phyloP scores from a whole-genome alignment of 2,888 invertebrate genomes.

The Agriopis marginaria region DNA sequence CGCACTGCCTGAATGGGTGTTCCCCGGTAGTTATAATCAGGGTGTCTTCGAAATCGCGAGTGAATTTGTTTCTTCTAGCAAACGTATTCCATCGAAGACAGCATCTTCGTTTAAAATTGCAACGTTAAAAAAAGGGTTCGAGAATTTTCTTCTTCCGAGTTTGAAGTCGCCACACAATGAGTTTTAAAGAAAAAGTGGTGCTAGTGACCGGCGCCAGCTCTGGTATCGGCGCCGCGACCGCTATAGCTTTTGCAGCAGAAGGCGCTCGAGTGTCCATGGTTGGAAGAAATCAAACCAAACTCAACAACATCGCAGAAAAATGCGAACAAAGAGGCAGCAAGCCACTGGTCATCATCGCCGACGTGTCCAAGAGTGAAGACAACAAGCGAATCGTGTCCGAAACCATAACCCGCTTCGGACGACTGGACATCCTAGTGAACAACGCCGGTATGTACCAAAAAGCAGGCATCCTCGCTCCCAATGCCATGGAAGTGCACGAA shows the following conservation, averaged over 20 bases:
- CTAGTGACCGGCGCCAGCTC: constrained; percentile 55
- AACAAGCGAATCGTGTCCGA: constrained; percentile 19
- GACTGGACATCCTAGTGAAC: constrained; percentile 43
- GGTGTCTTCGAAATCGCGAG: too few species aligned
- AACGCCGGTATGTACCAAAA: constrained; percentile 37
- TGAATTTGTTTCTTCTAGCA: too few species aligned
- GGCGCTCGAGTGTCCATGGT: constrained; percentile 50
- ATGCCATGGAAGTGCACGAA: constrained; percentile 37
- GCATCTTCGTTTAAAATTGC: too few species aligned
- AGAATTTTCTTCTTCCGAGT: too few species aligned
- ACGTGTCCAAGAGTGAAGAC: constrained; percentile 14
- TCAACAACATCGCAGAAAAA: constrained; percentile 29
- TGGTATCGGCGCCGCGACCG: constrained; percentile 53
- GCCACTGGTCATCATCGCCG: constrained; percentile 13
- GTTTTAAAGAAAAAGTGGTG: constrained; percentile 53
- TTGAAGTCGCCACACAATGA: constrained; percentile 37
- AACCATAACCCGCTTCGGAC: constrained; percentile 22
- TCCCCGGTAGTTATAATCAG: too few species aligned
- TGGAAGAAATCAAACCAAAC: constrained; percentile 49
- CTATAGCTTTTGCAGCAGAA: constrained; percentile 43
- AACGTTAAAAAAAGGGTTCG: too few species aligned
- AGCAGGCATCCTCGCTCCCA: constrained; percentile 18
- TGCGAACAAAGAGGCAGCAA: constrained; percentile 21
- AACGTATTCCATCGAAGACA: too few species aligned
- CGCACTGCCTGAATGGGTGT: too few species aligned